phyloP scores from a whole-genome alignment of 2,888 invertebrate species.

The Acleris cristana region DNA sequence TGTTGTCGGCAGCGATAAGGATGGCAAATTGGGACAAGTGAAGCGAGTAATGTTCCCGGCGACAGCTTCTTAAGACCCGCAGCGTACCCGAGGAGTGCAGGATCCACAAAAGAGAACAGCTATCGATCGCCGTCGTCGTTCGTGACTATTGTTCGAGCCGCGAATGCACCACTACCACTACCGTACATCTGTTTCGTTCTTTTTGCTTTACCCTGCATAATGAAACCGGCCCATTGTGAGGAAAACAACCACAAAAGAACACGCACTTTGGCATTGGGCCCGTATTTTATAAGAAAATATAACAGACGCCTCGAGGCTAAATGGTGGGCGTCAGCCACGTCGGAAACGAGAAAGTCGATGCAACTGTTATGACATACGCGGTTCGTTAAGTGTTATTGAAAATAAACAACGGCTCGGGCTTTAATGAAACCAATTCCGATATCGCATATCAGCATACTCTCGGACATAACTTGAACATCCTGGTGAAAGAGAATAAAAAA shows the following conservation, averaged over 20 bases:
- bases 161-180: slow-evolving; percentile 73
- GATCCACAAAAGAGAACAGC: slow-evolving; percentile 67
- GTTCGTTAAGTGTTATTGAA: slow-evolving; percentile 72
- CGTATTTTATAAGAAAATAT: slow-evolving; percentile 77
- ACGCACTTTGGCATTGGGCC: slow-evolving; percentile 68
- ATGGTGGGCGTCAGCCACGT: slow-evolving; percentile 74
- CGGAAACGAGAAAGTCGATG: slow-evolving; percentile 78
- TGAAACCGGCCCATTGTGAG: slow-evolving; percentile 78
- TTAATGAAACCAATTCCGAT: slow-evolving; percentile 57
- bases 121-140: slow-evolving; percentile 71
- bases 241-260: slow-evolving; percentile 78
- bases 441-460: slow-evolving; percentile 43
- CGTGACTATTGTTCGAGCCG: slow-evolving; percentile 76
- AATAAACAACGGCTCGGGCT: slow-evolving; percentile 65
- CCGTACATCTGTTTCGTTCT: slow-evolving; percentile 81
- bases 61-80: slow-evolving; percentile 57
- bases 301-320: slow-evolving; percentile 69
- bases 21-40: slow-evolving; percentile 35
- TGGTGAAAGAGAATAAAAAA: slow-evolving; percentile 21
- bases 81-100: slow-evolving; percentile 45
- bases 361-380: slow-evolving; percentile 81
- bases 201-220: slow-evolving; percentile 77
- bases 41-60: slow-evolving; percentile 54
- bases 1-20: slow-evolving; percentile 3
- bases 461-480: slow-evolving; percentile 20